Percentiles rank a stretch among this genome's conserved stretches.
phyloP scores from a whole-genome alignment of 64 coral and sea anemone genomes.

The Stylophora pistillata region DNA sequence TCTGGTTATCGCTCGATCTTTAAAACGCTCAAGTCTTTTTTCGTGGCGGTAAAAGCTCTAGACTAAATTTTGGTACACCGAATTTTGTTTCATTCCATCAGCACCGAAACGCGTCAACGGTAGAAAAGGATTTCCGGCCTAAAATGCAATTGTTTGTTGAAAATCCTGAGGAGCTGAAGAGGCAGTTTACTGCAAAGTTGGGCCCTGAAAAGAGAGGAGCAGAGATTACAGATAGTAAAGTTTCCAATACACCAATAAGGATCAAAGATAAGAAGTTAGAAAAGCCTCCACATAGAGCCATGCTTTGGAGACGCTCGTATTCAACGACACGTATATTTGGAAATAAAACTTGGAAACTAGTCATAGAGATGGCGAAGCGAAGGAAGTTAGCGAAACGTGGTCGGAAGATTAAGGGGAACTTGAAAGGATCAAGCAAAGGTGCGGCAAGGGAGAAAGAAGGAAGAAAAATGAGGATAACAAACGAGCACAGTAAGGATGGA shows the following conservation, averaged over 20 bases:
- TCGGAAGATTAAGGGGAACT: not conserved
- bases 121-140: not conserved
- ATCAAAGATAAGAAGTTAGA: not conserved
- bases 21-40: not conserved
- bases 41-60: not conserved
- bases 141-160: conserved; percentile 1
- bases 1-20: too few species aligned
- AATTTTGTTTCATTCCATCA: not conserved
- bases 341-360: not conserved
- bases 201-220: not conserved
- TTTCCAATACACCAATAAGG: not conserved
- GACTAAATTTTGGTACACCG: not conserved
- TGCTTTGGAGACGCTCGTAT: not conserved
- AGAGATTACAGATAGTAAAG: not conserved
- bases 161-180: not conserved
- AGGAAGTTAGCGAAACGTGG: not conserved
- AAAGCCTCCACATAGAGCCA: not conserved
- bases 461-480: not conserved
- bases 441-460: not conserved
- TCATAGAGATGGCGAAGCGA: not conserved
- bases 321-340: not conserved
- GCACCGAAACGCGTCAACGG: not conserved
- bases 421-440: not conserved
- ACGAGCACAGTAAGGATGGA: not conserved
- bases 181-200: not conserved